Conservation (phyloP, 2,797 vertebrate genomes). For the Erethizon dorsatum region DNA sequence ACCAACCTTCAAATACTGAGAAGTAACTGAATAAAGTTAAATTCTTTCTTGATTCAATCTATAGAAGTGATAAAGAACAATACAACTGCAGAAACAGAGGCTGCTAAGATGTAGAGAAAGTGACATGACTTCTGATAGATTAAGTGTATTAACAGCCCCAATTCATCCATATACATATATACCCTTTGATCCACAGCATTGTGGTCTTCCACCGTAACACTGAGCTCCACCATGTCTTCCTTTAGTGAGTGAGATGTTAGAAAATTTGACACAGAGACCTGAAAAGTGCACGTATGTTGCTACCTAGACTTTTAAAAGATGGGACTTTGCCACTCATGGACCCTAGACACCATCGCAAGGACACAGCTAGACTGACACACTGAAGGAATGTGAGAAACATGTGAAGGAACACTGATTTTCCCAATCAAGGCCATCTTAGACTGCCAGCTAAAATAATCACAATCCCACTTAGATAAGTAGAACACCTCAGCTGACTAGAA, state of each 20-base stretch:
- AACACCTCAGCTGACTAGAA: not conserved
- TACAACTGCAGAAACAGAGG: not conserved
- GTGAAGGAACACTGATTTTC: not conserved
- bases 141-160: not conserved
- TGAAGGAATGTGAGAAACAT: not conserved
- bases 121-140: not conserved
- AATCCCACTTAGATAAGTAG: not conserved
- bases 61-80: not conserved
- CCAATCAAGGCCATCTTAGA: not conserved
- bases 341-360: not conserved
- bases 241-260: not conserved
- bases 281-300: not conserved
- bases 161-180: not conserved
- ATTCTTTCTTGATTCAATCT: not conserved
- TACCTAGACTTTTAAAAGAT: not conserved
- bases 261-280: not conserved
- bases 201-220: not conserved
- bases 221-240: not conserved
- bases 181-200: not conserved
- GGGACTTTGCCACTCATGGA: not conserved
- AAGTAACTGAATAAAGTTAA: not conserved
- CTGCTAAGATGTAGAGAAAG: not conserved
- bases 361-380: not conserved
- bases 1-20: not conserved
- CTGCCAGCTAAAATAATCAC: slow-evolving; percentile 1